Percentiles rank a stretch among this genome's conserved stretches.
Evolutionary conservation across 2,113 vertebrate genomes (phyloP).

Genomic region (Promerops cafer): DNA sequence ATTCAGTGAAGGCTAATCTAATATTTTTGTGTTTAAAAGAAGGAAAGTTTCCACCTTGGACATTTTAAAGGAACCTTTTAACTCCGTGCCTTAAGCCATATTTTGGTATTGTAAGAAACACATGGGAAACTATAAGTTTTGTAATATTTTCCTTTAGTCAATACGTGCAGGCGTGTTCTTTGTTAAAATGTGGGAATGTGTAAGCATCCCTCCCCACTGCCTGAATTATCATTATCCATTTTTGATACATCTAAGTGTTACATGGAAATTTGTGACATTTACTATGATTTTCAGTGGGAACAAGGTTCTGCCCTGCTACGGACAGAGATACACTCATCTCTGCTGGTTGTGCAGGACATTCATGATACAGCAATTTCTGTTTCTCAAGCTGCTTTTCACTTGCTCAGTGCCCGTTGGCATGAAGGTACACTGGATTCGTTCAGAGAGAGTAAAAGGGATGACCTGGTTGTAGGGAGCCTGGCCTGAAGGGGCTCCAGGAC

Average conservation of each 20-base stretch:
- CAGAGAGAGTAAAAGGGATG: not conserved
- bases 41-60: not conserved
- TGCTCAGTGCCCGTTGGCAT: fast-evolving
- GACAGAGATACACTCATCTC: not conserved
- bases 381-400: not conserved
- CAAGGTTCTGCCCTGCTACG: not conserved
- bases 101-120: not conserved
- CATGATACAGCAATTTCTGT: not conserved
- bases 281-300: not conserved
- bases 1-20: not conserved
- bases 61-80: not conserved
- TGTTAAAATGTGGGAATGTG: not conserved
- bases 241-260: not conserved
- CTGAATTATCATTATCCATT: not conserved
- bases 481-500: not conserved
- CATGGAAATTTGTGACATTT: not conserved
- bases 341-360: not conserved
- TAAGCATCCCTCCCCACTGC: not conserved
- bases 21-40: not conserved
- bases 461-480: not conserved
- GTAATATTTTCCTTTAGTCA: not conserved
- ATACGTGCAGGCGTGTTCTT: not conserved
- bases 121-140: not conserved
- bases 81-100: not conserved
- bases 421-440: not conserved